Base-by-base conservation (phyloP, 2,888 invertebrate genomes). In the Caenorhabditis macrosperma region DNA sequence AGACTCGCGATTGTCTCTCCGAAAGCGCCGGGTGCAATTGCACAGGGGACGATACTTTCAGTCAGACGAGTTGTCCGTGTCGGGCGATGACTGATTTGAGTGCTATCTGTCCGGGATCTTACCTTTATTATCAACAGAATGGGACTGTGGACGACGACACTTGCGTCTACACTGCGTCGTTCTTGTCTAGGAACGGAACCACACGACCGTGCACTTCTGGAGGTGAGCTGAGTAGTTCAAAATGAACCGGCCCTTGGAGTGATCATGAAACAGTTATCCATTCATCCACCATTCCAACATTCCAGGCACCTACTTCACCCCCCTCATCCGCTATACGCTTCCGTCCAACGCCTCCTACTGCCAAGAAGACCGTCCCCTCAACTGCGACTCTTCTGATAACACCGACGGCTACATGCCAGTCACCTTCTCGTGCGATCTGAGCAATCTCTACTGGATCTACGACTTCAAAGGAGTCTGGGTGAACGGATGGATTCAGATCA, bases 401-500 rank as follows among this genome's bases (percentile, higher is more conserved):
- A 52, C 35, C 4, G 20, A 33, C 24, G 41, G 15, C 24, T 24
- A 38, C n/a, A 57, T 24, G 35, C 24, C 38, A 7, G 20, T 41
- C 15, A 24, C 35, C 1, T 57, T 57, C 57, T 15, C 20, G 12
- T 57, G 57, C n/a, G 20, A 57, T 22, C 38, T 41, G 38, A 24
- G 41, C 6, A 38, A 10, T 9, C 9, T 38, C 12, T 38, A 38
- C n/a, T 57, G 57, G 57, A 35, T 15, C 20, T 57, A 33, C n/a
- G 33, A 33, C 4, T 38, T 41, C n/a, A 22, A 24, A 10, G 57
- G 38, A 15, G 24, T 20, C 5, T 1, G 41, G 5, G 57, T 57
- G 22, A 35, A 38, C 15, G 57, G 57, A 35, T 57, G 57, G 57
- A 24, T 24, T 38, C 57, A 57, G 57, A 57, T 57, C 24, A 57